These are phyloP conservation scores for Pentalonia nigronervosa DNA, from an alignment of 1,140 invertebrate genomes.

Conservation along the genomic window DNA sequence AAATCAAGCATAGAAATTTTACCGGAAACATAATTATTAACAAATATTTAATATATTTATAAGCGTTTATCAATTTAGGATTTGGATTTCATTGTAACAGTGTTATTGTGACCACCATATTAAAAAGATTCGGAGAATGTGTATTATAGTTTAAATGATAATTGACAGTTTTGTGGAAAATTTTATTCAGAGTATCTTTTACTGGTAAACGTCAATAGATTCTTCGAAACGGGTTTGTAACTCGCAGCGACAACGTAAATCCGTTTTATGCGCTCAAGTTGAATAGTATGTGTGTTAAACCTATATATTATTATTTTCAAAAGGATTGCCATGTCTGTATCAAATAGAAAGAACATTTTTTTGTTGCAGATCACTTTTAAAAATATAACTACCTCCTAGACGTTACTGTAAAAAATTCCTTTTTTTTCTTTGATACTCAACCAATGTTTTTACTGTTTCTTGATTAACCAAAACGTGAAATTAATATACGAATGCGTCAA, in stretches of 20 bases:
- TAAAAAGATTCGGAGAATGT: background rate
- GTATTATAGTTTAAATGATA: background rate
- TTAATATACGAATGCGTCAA: background rate
- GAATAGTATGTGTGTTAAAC: background rate
- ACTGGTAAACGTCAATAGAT: background rate
- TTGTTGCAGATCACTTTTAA: background rate
- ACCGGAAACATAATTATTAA: background rate
- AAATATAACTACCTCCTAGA: background rate
- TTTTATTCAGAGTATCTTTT: background rate
- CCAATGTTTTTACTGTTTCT: background rate
- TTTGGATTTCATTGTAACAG: background rate
- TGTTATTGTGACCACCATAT: background rate
- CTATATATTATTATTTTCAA: background rate
- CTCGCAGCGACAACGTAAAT: background rate
- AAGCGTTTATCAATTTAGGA: background rate
- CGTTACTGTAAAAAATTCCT: background rate
- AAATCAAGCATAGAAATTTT: background rate
- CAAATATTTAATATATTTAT: background rate
- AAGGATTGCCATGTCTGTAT: background rate
- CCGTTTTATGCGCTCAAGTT: background rate
- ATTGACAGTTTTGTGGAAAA: background rate
- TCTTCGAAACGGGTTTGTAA: background rate
- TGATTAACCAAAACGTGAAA: slow-evolving; percentile 4
- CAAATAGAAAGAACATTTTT: background rate
- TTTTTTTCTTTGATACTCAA: background rate